Conservation (phyloP, 2,113 vertebrate species). For the Pteruthius melanotis region DNA sequence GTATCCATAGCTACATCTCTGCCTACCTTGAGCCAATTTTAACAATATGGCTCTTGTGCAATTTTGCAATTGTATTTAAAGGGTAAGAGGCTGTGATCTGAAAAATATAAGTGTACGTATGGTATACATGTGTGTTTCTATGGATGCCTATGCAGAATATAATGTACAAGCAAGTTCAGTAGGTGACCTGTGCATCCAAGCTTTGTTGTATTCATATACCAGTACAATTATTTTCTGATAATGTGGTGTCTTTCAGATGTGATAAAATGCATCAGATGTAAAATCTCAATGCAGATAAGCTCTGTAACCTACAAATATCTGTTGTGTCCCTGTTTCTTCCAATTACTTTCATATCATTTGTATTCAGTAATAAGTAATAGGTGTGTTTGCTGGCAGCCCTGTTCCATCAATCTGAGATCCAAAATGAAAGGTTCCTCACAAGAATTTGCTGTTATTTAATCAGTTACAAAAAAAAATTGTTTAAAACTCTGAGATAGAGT, state of each 20-base stretch:
- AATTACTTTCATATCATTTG: neutral
- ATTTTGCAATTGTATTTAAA: conserved; percentile 3
- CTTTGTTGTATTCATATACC: neutral
- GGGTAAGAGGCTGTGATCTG: conserved; percentile 4
- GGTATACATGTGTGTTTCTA: neutral
- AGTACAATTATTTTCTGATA: neutral
- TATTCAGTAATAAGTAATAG: neutral
- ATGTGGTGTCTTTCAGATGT: neutral
- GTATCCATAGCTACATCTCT: neutral
- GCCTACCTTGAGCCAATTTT: neutral
- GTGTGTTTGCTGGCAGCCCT: neutral
- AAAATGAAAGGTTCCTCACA: neutral
- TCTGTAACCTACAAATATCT: neutral
- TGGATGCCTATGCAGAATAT: neutral
- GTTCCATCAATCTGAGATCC: neutral
- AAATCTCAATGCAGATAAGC: neutral
- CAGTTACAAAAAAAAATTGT: neutral
- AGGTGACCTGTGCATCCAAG: neutral
- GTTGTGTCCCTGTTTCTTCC: neutral
- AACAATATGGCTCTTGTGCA: neutral
- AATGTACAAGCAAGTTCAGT: neutral
- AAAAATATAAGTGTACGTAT: neutral
- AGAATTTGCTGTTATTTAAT: neutral
- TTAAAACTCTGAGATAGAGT: neutral
- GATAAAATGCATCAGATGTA: neutral